phyloP scores from a whole-genome alignment of 2,113 vertebrate species.

The Corydoras maculifer region DNA sequence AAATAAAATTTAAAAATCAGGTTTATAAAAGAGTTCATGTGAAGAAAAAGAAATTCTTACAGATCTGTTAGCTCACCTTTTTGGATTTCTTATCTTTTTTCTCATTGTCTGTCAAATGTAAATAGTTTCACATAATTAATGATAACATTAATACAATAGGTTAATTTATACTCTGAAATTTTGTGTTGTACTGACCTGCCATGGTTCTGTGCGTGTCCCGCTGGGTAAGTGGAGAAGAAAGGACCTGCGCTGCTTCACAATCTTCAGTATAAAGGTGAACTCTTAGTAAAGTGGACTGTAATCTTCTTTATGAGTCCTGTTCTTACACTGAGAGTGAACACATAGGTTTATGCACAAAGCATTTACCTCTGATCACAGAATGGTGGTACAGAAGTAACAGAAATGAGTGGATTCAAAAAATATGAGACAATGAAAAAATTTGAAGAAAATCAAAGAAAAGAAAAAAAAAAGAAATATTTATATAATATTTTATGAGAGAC shows the following conservation, averaged over 20 bases:
- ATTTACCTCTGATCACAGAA: too few species aligned
- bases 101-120: slow-evolving; percentile 49
- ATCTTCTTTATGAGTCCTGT: slow-evolving; percentile 49
- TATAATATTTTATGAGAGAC: too few species aligned
- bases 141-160: not conserved
- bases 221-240: slow-evolving; percentile 4
- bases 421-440: slow-evolving; percentile 3
- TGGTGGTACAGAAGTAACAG: too few species aligned
- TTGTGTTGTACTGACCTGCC: slow-evolving; percentile 20
- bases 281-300: slow-evolving; percentile 46
- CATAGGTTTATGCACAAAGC: not conserved
- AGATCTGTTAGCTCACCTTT: slow-evolving; percentile 48
- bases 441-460: too few species aligned
- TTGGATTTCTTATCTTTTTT: slow-evolving; percentile 44
- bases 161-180: not conserved
- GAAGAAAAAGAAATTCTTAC: not conserved
- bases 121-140: not conserved
- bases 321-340: not conserved
- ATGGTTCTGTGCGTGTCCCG: slow-evolving; percentile 16
- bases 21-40: not conserved
- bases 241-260: slow-evolving; percentile 1
- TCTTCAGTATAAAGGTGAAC: slow-evolving; percentile 5
- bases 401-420: not conserved
- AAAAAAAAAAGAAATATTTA: not conserved
- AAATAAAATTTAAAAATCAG: not conserved